Base-by-base conservation (phyloP, 2,113 vertebrate species). In the Laterallus jamaicensis region DNA sequence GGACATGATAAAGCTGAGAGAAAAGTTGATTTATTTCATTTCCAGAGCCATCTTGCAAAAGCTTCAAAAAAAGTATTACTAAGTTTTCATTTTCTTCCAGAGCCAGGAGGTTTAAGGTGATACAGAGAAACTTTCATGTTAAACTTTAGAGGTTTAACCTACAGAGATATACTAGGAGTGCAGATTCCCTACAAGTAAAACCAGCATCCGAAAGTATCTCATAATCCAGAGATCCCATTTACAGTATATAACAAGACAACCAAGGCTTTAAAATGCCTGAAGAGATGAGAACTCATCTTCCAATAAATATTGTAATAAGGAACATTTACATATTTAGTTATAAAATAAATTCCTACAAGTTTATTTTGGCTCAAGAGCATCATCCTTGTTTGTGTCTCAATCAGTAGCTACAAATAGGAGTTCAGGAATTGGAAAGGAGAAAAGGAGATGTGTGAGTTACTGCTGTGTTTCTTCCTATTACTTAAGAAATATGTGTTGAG, bases 401-500 rank as follows among this genome's bases (percentile, higher is more conserved):
- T 24, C 59, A 86, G 89, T 17, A 84, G 81, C 80, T 66, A 58
- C 70, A 58, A 96, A 83, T 2, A 18, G 56, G 89, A 86, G 86
- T 91, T 55, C 11, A 19, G 67, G 31, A 87, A 90, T 0, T 76
- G 49, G 50, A 70, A 90, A 80, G 63, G 18, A 73, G 66, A 49
- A 80, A 73, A 76, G 14, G 26, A 84, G 66, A 89, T 2, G 1
- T 64, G 75, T 79, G 78, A 67, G 70, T 88, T 84, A 35, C 80
- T 59, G 26, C 18, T 90, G 44, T 68, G 47, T 84, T 95, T 86
- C 92, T 67, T 82, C 80, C 67, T 90, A 50, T 86, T 71, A 88
- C 56, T 95, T 84, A 91, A 93, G 56, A 88, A 86, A 77, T n/a
- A 81, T 3, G 32, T 78, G 92, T n/a, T 83, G 49, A 71, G 62